Evolutionary conservation across 2,797 vertebrate species (phyloP), one percentile per base, ranked within the genome.

Genomic region (Neosilurus mollespiculum): DNA sequence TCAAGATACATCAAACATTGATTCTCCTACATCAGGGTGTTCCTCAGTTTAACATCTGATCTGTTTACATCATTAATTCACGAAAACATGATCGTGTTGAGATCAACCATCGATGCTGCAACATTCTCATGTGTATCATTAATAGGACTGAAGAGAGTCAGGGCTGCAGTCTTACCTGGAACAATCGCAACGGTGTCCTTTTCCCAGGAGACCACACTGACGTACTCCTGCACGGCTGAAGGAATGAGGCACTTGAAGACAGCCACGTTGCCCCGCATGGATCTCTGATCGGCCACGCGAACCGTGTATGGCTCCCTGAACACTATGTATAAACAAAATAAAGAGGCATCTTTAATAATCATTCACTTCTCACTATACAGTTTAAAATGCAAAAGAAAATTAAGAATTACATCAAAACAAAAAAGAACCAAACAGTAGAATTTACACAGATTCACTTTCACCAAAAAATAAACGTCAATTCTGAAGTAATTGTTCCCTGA

Each of bases 231-330:
- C 95, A 99, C 97, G 26, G 96, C 98, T 81, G 97, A 96, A 90
- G 97, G 97, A 94, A 99, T 98, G 97, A 99, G 97, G 97, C 98
- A 99, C 97, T 99, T 99, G 95, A 99, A 99, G 86, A 99, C 97
- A 81, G 98, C 98, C 91, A 98, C 97, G 91, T 97, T 99, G 91
- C 98, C 97, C 93, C 98, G 97, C 97, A 98, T 98, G 90, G 97
- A 97, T 93, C 97, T 96, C 95, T 99, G 98, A 96, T 99, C 98
- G 87, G 98, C 97, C 96, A 99, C 97, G 85, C 98, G 96, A 87
- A 99, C 98, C 78, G 98, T 99, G 94, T 99, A 99, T 91, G 98
- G 98, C 91, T 99, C 98, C 96, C 98, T 97, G 96, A 99, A 98
- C 93, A 99, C 97, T 99, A 73, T 81, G 58, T 3, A 59, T 56